Evolutionary conservation across 1,140 invertebrate genomes (phyloP).

Genomic region (Coboldia fuscipes): DNA sequence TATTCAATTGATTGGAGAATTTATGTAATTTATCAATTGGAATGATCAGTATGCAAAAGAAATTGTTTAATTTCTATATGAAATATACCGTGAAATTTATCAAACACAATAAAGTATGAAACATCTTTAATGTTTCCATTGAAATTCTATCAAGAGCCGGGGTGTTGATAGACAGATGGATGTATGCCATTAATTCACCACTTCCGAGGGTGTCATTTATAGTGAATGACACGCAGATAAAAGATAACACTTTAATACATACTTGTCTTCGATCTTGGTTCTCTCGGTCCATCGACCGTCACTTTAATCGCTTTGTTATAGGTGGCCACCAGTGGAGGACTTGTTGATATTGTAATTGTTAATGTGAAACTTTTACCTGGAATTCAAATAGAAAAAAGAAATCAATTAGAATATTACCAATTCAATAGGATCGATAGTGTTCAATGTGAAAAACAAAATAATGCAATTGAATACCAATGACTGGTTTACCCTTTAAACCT

Average conservation of each 20-base stretch:
- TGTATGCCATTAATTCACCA: not conserved
- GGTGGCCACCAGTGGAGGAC: conserved; percentile 87
- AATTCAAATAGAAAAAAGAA: conserved; percentile 24
- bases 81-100: too few relatives aligned
- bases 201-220: not conserved
- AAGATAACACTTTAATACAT: conserved; percentile 47
- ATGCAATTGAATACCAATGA: too few relatives aligned
- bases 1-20: too few relatives aligned
- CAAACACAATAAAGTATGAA: too few relatives aligned
- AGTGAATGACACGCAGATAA: not conserved
- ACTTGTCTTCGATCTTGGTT: conserved; percentile 93
- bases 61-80: too few relatives aligned
- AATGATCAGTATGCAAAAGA: too few relatives aligned
- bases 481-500: too few relatives aligned
- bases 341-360: conserved; percentile 83
- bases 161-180: too few relatives aligned
- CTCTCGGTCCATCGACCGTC: conserved; percentile 91
- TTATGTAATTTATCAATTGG: too few relatives aligned
- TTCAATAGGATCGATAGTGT: not conserved
- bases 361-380: conserved; percentile 94
- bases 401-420: conserved; percentile 5
- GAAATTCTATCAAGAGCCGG: too few relatives aligned
- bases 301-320: conserved; percentile 98
- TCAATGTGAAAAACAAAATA: not conserved
- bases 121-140: too few relatives aligned